Percentiles rank a stretch among this genome's conserved stretches.
These are phyloP conservation scores for Pogonognathellus flavescens DNA, from an alignment of 1,140 invertebrate species.

Conservation along the genomic window DNA sequence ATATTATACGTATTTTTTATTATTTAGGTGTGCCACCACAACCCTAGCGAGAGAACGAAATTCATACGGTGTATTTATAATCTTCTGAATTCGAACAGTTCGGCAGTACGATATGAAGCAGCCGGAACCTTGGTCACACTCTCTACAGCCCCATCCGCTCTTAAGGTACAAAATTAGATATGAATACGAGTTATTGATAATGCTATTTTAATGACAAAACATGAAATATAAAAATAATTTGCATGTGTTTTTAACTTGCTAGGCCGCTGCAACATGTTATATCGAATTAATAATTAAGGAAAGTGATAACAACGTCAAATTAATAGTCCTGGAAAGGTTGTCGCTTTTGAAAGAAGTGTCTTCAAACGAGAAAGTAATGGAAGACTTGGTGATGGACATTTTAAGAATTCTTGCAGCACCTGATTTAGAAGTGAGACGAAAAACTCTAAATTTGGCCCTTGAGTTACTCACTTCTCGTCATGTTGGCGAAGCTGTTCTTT, in stretches of 20 bases:
- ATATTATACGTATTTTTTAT: conserved; percentile 9
- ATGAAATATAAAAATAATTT: conserved; percentile 31
- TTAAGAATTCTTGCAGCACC: conserved; percentile 92
- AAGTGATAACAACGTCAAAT: conserved; percentile 99
- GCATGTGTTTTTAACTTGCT: conserved; percentile 56
- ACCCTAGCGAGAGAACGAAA: conserved; percentile 94
- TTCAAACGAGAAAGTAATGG: conserved; percentile 91
- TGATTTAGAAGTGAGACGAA: conserved; percentile 93
- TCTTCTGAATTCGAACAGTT: conserved; percentile 94
- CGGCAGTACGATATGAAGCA: conserved; percentile 98
- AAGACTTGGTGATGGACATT: conserved; percentile 99
- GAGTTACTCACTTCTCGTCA: conserved; percentile 94
- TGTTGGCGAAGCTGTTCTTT: conserved; percentile 95
- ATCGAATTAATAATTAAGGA: conserved; percentile 99
- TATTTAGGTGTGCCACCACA: conserved; percentile 90
- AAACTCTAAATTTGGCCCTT: conserved; percentile 88
- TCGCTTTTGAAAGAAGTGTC: conserved; percentile 90
- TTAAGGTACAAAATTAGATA: conserved; percentile 79
- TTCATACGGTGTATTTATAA: conserved; percentile 99
- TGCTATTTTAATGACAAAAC: background rate
- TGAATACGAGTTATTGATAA: no score
- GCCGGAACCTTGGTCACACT: conserved; percentile 99
- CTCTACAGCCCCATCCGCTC: conserved; percentile 94
- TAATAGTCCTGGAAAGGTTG: conserved; percentile 96
- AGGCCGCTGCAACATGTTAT: conserved; percentile 96